Conservation (phyloP, 2,888 invertebrate genomes). For the Eupithecia dodoneata region DNA sequence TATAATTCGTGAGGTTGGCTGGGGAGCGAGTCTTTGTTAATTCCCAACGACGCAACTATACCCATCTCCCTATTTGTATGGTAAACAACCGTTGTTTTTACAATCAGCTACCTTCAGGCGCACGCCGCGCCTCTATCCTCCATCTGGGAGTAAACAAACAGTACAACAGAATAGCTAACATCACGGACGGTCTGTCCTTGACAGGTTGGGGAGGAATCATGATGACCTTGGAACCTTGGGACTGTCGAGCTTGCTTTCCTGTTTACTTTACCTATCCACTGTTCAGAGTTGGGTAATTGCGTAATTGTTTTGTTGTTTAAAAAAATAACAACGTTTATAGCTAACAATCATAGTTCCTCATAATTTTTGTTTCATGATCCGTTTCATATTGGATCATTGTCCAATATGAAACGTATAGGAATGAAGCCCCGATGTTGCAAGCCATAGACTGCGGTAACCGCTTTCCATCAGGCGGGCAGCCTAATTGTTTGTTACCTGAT, state of each 20-base stretch:
- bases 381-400: too few species aligned
- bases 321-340: neutral
- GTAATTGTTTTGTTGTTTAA: constrained; percentile 3
- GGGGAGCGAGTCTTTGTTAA: neutral
- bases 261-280: neutral
- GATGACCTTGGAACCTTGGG: constrained; percentile 5
- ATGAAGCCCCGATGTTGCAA: too few species aligned
- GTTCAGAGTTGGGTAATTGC: neutral
- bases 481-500: too few species aligned
- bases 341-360: neutral
- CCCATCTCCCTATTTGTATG: neutral
- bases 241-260: neutral
- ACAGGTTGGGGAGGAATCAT: neutral
- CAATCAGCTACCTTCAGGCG: neutral
- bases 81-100: neutral
- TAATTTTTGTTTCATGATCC: too few species aligned
- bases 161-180: neutral
- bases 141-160: neutral
- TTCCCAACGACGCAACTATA: neutral
- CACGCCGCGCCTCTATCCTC: neutral
- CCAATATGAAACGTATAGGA: neutral
- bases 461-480: too few species aligned
- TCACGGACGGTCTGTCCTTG: neutral
- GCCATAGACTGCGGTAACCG: too few species aligned
- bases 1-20: too few species aligned